Conservation (phyloP, 2,113 vertebrate genomes). For the Clarias gariepinus region DNA sequence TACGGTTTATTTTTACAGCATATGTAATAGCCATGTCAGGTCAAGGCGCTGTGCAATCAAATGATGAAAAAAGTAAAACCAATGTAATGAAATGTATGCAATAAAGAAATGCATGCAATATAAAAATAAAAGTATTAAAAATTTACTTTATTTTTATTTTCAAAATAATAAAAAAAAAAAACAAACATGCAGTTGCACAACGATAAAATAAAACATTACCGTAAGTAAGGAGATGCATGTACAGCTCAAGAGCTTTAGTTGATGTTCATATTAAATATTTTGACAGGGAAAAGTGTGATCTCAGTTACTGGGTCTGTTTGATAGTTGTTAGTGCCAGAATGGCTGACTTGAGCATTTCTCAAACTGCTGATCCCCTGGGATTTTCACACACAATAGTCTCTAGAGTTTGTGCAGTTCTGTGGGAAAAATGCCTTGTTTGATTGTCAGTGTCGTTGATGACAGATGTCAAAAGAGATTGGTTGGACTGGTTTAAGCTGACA, state of each 20-base stretch:
- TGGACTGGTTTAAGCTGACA: background rate
- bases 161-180: background rate
- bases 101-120: background rate
- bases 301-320: background rate
- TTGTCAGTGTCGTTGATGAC: background rate
- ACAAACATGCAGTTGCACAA: too few species aligned
- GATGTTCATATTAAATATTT: background rate
- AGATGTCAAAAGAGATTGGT: background rate
- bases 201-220: background rate
- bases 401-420: background rate
- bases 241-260: background rate
- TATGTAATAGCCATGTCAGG: background rate
- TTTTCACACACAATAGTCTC: background rate
- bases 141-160: too few species aligned
- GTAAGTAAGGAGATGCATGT: background rate
- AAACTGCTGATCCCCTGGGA: background rate
- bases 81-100: background rate
- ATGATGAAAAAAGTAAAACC: background rate
- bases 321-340: background rate
- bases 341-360: background rate
- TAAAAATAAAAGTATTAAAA: background rate
- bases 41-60: background rate
- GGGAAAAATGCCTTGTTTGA: background rate
- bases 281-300: background rate
- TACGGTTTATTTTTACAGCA: background rate